A percentile compares a stretch with the other conserved stretches of the same genome.
Conservation (phyloP, 2,113 vertebrate genomes). For the Chloropsis cyanopogon region DNA sequence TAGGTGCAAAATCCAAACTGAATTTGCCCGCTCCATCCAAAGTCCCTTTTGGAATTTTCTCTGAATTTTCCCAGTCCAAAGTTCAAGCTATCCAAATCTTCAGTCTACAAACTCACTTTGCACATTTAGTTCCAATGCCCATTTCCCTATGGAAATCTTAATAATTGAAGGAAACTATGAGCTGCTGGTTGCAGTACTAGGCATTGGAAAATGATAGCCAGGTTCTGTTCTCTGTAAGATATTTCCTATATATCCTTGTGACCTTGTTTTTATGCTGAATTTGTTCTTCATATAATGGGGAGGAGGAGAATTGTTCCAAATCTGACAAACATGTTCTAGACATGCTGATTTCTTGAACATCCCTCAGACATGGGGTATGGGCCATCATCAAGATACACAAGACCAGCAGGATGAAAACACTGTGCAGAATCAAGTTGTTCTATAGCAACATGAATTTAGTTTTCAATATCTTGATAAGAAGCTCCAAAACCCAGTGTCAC, state of each 20-base stretch:
- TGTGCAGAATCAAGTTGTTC: background rate
- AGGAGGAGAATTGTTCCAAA: background rate
- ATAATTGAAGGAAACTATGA: background rate
- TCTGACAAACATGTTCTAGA: background rate
- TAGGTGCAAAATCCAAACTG: background rate
- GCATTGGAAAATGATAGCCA: fast-evolving
- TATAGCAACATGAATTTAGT: background rate
- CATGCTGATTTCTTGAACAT: background rate
- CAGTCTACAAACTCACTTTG: background rate
- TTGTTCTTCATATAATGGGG: background rate
- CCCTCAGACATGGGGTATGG: background rate
- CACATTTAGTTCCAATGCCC: background rate
- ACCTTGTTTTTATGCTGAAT: background rate
- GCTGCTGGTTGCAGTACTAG: background rate
- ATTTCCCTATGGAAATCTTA: background rate
- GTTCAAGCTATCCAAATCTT: background rate
- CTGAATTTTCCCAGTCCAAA: background rate
- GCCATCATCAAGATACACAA: background rate
- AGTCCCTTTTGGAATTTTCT: background rate
- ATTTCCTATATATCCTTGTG: background rate
- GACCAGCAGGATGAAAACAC: background rate
- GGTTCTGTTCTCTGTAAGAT: background rate
- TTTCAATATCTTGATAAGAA: background rate
- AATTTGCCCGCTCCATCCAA: background rate
- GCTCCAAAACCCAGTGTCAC: background rate